Percentiles rank a stretch among this genome's conserved stretches.
These are phyloP conservation scores for Ptycholaimellus sp. DNA, from an alignment of 2,888 invertebrate species.

Conservation along the genomic window DNA sequence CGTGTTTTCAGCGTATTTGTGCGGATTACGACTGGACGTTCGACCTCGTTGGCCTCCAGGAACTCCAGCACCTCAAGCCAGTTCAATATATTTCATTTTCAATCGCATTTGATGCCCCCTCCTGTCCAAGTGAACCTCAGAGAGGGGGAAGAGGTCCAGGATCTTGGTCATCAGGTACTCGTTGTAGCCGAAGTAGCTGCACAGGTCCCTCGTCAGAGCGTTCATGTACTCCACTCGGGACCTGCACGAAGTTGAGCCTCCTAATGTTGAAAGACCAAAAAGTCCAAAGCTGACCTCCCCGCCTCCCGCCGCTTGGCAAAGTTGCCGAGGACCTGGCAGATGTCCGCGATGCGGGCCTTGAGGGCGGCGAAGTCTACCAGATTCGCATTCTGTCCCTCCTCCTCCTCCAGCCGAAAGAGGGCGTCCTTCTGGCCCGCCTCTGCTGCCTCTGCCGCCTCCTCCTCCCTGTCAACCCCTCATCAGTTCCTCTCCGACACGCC, in stretches of 20 bases:
- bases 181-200: constrained; percentile 85
- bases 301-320: constrained; percentile 15
- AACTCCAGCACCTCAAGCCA: constrained; percentile 48
- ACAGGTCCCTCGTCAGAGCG: constrained; percentile 56
- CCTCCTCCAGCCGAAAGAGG: too few relatives aligned
- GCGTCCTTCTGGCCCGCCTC: too few relatives aligned
- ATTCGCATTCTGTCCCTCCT: too few relatives aligned
- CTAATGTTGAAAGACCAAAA: neutral
- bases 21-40: constrained; percentile 75
- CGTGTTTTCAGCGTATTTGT: constrained; percentile 72
- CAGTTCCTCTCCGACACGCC: too few relatives aligned
- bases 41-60: constrained; percentile 79
- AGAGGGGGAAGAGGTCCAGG: constrained; percentile 66
- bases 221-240: constrained; percentile 56
- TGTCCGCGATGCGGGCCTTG: constrained; percentile 4
- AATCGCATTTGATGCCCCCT: neutral
- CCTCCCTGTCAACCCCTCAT: too few relatives aligned
- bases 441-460: too few relatives aligned
- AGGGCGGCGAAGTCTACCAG: too few relatives aligned
- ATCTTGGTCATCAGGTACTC: constrained; percentile 72
- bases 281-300: constrained; percentile 5
- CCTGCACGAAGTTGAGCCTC: constrained; percentile 27
- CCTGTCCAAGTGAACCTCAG: constrained; percentile 4
- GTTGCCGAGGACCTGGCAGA: constrained; percentile 13
- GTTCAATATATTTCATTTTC: neutral